A percentile compares a stretch with the other conserved stretches of the same genome.
phyloP scores from a whole-genome alignment of 2,888 invertebrate species.

The Vesta saturnalis region DNA sequence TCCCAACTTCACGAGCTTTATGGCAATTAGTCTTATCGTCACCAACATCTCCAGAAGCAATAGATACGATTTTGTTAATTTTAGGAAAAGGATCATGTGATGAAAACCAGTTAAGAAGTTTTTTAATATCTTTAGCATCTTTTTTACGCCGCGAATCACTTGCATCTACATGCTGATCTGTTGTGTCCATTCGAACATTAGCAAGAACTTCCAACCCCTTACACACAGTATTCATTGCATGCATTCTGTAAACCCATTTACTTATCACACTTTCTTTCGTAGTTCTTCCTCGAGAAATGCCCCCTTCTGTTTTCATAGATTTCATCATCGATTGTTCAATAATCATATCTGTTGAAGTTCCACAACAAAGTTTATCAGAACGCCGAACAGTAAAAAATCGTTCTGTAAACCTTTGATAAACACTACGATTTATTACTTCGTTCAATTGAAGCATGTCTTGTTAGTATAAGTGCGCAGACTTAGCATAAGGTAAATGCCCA shows the following conservation, averaged over 20 bases:
- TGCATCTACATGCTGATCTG: no score
- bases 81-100: conserved; percentile 51
- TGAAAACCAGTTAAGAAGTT: conserved; percentile 46
- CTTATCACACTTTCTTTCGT: no score
- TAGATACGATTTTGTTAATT: conserved; percentile 39
- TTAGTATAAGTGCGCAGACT: conserved; percentile 46
- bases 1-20: conserved; percentile 50
- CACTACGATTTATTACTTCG: conserved; percentile 42
- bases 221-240: no score
- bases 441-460: conserved; percentile 51
- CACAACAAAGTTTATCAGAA: conserved; percentile 55
- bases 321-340: no score
- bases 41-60: conserved; percentile 42
- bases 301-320: no score
- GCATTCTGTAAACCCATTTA: no score
- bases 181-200: no score
- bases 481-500: neutral
- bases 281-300: no score
- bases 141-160: no score
- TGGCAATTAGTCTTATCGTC: conserved; percentile 44
- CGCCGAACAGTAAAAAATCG: conserved; percentile 50
- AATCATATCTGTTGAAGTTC: conserved; percentile 55
- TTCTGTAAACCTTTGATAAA: conserved; percentile 45
- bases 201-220: conserved; percentile 52
- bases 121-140: conserved; percentile 47